Evolutionary conservation across 1,140 invertebrate genomes (phyloP), one percentile per base, ranked within the genome.

Genomic region (Eurosta solidaginis): DNA sequence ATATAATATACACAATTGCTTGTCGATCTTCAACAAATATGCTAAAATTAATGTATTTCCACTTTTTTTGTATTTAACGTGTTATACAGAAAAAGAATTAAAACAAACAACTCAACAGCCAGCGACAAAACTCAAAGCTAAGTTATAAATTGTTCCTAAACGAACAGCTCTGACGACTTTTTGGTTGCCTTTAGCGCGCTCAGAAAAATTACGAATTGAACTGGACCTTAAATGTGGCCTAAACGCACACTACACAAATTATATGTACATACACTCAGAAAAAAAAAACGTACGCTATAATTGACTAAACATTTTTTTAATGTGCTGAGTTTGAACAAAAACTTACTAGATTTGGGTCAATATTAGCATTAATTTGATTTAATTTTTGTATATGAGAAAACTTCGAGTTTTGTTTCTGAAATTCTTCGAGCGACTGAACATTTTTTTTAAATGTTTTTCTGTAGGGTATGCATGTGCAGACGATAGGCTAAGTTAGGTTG

Each of bases 151-250:
- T 68, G 4, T 68, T 40, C 12, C 33, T n/a, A 42, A 29, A 17
- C 20, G n/a, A 68, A 68, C 59, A 68, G 29, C 59, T 36, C 59
- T n/a, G 59, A 33, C 27, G 59, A 68, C 59, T 68, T 20, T 68
- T 68, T 68, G 33, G 40, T 68, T 68, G 59, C 59, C 59, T 68
- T 27, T 20, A 29, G 59, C 59, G 59, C 33, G n/a, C n/a, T 20
- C 36, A 68, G 40, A 68, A 68, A 68, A 20, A 68, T 40, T 17
- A 68, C 59, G 9, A 36, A 17, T 68, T 68, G 59, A 68, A 68
- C 59, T 68, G 59, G 6, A 68, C 59, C 59, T 68, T 17, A 6
- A 68, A 20, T 68, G 59, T 68, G 59, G n/a, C 33, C 33, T 33
- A 68, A 68, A 33, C 29, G 33, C 33, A 68, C 36, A 68, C 59